Conservation (phyloP, 2,888 invertebrate species). For the Escarpia spicata region DNA sequence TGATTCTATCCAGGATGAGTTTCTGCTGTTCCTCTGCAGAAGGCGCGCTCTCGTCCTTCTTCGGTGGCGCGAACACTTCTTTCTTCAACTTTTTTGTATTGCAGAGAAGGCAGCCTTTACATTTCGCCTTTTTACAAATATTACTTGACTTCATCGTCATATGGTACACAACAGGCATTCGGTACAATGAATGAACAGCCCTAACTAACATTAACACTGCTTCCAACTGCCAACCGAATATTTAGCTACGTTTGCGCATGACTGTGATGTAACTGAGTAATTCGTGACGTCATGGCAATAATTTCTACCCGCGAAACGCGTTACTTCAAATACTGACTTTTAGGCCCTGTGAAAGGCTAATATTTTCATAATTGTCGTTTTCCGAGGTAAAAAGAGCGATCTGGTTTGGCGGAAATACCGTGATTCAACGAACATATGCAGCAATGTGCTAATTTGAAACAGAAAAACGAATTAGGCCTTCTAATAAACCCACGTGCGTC, state of each 20-base stretch:
- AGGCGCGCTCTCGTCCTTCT: conserved; percentile 18
- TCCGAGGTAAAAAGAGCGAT: background rate
- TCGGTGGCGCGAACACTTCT: conserved; percentile 20
- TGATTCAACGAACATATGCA: background rate
- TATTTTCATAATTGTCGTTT: background rate
- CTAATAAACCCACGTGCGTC: background rate
- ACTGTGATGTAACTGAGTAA: conserved; percentile 16
- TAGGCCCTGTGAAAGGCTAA: background rate
- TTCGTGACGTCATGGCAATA: background rate
- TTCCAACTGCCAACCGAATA: conserved; percentile 16
- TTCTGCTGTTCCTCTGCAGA: conserved; percentile 14
- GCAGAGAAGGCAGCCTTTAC: conserved; percentile 19
- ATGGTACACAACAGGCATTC: conserved; percentile 16
- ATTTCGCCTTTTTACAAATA: conserved; percentile 17
- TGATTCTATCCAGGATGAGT: conserved; percentile 10
- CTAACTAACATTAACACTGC: conserved; percentile 13
- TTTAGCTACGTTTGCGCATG: conserved; percentile 3
- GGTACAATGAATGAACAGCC: background rate
- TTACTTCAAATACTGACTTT: background rate
- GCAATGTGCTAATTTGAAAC: background rate
- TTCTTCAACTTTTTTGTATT: conserved; percentile 8
- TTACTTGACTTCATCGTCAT: conserved; percentile 20
- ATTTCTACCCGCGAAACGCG: background rate
- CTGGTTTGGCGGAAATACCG: background rate
- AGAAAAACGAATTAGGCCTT: background rate